phyloP scores from a whole-genome alignment of 2,888 invertebrate species.

The Salticus scenicus region DNA sequence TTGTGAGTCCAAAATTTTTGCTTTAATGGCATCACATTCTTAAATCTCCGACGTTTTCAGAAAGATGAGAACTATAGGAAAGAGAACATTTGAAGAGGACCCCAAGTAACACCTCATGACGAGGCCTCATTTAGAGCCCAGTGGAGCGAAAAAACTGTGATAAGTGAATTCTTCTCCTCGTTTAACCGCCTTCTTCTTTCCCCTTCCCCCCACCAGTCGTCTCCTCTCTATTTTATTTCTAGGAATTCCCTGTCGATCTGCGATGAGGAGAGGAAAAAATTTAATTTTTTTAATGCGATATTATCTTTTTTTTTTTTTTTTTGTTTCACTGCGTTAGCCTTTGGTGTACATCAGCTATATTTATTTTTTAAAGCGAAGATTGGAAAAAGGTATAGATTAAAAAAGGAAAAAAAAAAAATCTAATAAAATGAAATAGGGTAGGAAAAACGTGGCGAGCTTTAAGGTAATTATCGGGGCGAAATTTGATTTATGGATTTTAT shows the following conservation, averaged over 20 bases:
- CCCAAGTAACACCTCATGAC: conserved; percentile 31
- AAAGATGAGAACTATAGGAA: background rate
- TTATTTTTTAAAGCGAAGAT: conserved; percentile 13
- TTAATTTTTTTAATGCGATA: conserved; percentile 22
- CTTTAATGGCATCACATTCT: conserved; percentile 8
- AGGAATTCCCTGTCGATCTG: background rate
- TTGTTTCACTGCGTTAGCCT: background rate
- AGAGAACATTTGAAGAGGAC: background rate
- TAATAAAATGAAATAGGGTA: conserved; percentile 11
- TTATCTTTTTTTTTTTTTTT: conserved; percentile 7
- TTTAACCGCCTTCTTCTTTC: conserved; percentile 5
- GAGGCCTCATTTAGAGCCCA: conserved; percentile 35
- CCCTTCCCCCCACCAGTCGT: background rate
- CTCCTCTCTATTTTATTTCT: conserved; percentile 15
- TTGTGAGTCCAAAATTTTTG: background rate
- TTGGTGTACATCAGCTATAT: conserved; percentile 2
- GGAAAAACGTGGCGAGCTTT: conserved; percentile 54
- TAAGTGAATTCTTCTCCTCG: conserved; percentile 62
- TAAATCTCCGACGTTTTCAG: background rate
- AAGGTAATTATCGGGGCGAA: conserved; percentile 65
- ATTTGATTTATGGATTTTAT: conserved; percentile 69
- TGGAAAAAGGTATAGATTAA: conserved; percentile 19
- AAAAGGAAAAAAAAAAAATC: conserved; percentile 1
- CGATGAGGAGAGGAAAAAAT: background rate
- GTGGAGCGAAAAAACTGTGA: conserved; percentile 46